Conservation (phyloP, 2,113 vertebrate genomes). For the Cryptotis parvus region DNA sequence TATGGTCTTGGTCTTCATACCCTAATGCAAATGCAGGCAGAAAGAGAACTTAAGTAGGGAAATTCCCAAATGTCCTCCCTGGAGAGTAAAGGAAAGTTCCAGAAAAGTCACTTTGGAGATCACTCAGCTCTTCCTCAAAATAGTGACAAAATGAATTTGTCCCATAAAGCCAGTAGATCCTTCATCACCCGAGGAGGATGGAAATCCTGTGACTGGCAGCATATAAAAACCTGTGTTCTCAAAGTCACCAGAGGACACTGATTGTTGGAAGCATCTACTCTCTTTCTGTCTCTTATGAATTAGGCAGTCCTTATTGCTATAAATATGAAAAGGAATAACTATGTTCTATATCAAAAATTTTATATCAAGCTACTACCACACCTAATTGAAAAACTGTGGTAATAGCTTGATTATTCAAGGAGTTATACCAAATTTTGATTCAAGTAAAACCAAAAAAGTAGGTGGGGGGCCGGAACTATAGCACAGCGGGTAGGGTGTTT, state of each 20-base stretch:
- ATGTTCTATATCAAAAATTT: too few species aligned
- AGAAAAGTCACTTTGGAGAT: conserved; percentile 48
- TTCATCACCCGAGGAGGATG: background rate
- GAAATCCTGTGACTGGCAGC: background rate
- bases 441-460: conserved; percentile 16
- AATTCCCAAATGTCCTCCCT: conserved; percentile 50
- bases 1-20: conserved; percentile 77
- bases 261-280: background rate
- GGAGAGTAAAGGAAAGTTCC: background rate
- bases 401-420: background rate
- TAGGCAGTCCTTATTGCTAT: background rate
- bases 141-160: background rate
- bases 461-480: too few species aligned
- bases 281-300: background rate
- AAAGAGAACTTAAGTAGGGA: conserved; percentile 76
- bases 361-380: too few species aligned
- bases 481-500: too few species aligned
- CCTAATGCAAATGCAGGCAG: conserved; percentile 80
- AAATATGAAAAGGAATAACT: background rate
- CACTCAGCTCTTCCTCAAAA: background rate
- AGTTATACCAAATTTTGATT: background rate
- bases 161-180: conserved; percentile 13
- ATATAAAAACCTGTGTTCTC: background rate
- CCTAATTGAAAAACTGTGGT: background rate
- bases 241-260: background rate